Percentiles rank a stretch among this genome's conserved stretches.
phyloP scores from a whole-genome alignment of 2,113 vertebrate genomes.

The Tor tambroides region DNA sequence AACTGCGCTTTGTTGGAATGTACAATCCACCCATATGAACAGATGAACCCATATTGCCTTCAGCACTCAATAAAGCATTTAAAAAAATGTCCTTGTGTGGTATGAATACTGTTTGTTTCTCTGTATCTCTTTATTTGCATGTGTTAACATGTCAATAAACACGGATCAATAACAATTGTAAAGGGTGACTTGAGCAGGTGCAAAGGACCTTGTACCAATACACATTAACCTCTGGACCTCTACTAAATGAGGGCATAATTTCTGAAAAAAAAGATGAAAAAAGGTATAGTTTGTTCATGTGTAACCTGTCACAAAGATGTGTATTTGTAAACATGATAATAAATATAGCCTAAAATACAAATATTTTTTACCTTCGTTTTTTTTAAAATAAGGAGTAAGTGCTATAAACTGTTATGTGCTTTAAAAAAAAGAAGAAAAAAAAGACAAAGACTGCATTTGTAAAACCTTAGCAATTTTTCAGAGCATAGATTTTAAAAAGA shows the following conservation, averaged over 20 bases:
- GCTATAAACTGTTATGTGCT: too few relatives aligned
- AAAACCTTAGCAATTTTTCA: not conserved
- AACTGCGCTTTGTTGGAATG: not conserved
- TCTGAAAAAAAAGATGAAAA: not conserved
- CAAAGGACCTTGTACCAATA: not conserved
- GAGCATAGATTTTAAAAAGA: not conserved
- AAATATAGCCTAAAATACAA: too few relatives aligned
- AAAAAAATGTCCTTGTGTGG: not conserved
- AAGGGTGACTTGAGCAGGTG: not conserved
- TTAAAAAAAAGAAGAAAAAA: too few relatives aligned
- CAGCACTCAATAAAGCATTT: slow-evolving; percentile 8
- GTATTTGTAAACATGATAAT: too few relatives aligned
- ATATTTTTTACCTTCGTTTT: too few relatives aligned
- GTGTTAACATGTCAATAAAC: not conserved
- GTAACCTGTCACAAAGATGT: too few relatives aligned
- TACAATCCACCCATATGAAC: slow-evolving; percentile 13
- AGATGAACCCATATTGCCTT: not conserved
- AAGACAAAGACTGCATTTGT: not conserved
- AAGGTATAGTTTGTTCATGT: too few relatives aligned
- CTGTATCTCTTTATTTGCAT: not conserved
- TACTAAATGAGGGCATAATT: not conserved
- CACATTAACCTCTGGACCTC: not conserved
- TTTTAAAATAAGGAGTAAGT: too few relatives aligned
- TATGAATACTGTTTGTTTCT: not conserved
- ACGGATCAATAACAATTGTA: not conserved